Base-by-base conservation (phyloP, 2,888 invertebrate genomes). In the Peribatodes rhomboidaria region DNA sequence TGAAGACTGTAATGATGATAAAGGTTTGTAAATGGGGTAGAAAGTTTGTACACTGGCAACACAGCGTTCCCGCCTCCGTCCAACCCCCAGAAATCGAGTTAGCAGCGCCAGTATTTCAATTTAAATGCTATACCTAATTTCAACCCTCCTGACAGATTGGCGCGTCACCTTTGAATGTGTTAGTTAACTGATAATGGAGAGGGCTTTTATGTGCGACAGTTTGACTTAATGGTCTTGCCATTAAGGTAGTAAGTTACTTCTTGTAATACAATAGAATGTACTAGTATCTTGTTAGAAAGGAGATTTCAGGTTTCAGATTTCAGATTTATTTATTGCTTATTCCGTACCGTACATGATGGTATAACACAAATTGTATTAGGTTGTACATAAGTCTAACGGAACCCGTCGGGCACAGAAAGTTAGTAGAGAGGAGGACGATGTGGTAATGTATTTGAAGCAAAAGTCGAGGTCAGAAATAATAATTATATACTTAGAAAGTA, bases 61-160 rank as follows among this genome's bases (percentile, higher is more conserved):
- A 44, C 44, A 13, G 10, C 35, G 79, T 71, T 27, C 80, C 83
- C 86, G 80, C 87, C 84, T 79, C 73, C 68, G 78, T 73, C 70
- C 86, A 78, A 76, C 86, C 89, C 86, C 86, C 85, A 85, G 86
- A 88, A 90, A 90, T 88, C 83, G 85, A 87, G 84, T 90, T 89
- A 90, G 80, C 82, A 74, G 77, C 79, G 81, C 74, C 86, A 86
- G 85, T 87, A 89, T 89, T 90, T 86, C 89, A 87, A 90, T 90
- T 89, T 90, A 88, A 88, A 86, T 82, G 86, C 86, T 86, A 88
- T 87, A 86, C 81, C 89, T 88, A 90, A 90, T 85, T 77, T 71
- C 72, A 74, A 80, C 79, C 84, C 85, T 76, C 65, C 41, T 55
- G 63, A 73, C 68, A 67, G 71, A 73, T 67, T 68, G 69, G 74